These are phyloP conservation scores for Antigone vipio DNA, from an alignment of 2,113 vertebrate species.

Conservation along the genomic window DNA sequence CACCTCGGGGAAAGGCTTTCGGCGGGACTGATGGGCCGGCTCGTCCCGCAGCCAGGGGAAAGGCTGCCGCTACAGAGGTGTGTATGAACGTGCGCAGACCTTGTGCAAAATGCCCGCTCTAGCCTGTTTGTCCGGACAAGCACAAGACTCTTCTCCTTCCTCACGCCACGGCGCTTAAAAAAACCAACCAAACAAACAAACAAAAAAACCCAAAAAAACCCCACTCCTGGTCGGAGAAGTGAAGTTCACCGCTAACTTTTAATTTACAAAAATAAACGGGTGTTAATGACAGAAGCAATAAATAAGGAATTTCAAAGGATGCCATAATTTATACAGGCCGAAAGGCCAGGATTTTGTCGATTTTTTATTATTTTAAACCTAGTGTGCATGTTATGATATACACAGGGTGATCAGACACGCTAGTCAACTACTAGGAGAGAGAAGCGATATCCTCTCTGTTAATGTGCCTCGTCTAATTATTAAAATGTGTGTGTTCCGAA, in stretches of 20 bases:
- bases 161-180: not conserved
- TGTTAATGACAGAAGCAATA: conserved; percentile 70
- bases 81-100: not conserved
- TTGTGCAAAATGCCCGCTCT: not conserved
- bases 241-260: not conserved
- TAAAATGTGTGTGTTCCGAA: conserved; percentile 48
- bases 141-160: not conserved
- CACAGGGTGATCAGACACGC: conserved; percentile 43
- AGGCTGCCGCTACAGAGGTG: not conserved
- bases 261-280: conserved; percentile 43
- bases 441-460: not conserved
- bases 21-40: not conserved
- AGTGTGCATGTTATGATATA: conserved; percentile 21
- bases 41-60: not conserved
- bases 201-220: not conserved
- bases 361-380: not conserved
- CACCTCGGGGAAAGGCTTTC: not conserved
- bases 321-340: conserved; percentile 64
- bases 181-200: not conserved
- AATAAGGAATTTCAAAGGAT: conserved; percentile 61
- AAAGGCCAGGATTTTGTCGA: conserved; percentile 5
- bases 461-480: conserved; percentile 57
- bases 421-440: conserved; percentile 59
- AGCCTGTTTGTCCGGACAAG: not conserved
- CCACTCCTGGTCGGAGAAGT: not conserved